These are phyloP conservation scores for Anoplopoma fimbria DNA, from an alignment of 2,113 vertebrate species.

Conservation along the genomic window DNA sequence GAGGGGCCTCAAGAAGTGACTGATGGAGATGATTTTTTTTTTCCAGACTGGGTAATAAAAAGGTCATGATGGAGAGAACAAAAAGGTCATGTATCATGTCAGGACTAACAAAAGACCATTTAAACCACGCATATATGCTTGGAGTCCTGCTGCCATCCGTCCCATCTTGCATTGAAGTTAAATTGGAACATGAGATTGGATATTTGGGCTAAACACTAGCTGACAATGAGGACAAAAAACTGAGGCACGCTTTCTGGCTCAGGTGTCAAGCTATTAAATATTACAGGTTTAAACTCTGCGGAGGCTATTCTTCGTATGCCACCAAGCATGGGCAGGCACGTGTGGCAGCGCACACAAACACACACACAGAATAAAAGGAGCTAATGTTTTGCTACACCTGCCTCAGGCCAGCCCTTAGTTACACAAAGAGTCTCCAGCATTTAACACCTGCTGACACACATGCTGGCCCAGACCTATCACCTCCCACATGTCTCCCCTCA, in stretches of 20 bases:
- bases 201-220: slow-evolving; percentile 38
- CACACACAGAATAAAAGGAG: slow-evolving; percentile 15
- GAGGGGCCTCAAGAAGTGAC: not conserved
- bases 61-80: slow-evolving; percentile 18
- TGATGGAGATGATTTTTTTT: not conserved
- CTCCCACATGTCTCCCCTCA: slow-evolving; percentile 14
- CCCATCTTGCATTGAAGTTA: slow-evolving; percentile 10
- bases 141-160: not conserved
- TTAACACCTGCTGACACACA: slow-evolving; percentile 73
- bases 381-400: slow-evolving; percentile 33
- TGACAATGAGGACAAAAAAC: slow-evolving; percentile 48
- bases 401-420: slow-evolving; percentile 49
- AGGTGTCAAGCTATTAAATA: slow-evolving; percentile 79
- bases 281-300: slow-evolving; percentile 52
- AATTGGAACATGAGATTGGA: slow-evolving; percentile 32
- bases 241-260: slow-evolving; percentile 63
- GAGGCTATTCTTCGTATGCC: slow-evolving; percentile 41
- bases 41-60: not conserved
- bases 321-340: slow-evolving; percentile 18
- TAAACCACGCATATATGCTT: not conserved
- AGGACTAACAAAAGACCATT: slow-evolving; percentile 3
- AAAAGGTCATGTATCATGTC: slow-evolving; percentile 10
- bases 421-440: slow-evolving; percentile 60
- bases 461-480: slow-evolving; percentile 7
- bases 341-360: not conserved